phyloP scores from a whole-genome alignment of 2,113 vertebrate species.

The Phalacrocorax brasilianus region DNA sequence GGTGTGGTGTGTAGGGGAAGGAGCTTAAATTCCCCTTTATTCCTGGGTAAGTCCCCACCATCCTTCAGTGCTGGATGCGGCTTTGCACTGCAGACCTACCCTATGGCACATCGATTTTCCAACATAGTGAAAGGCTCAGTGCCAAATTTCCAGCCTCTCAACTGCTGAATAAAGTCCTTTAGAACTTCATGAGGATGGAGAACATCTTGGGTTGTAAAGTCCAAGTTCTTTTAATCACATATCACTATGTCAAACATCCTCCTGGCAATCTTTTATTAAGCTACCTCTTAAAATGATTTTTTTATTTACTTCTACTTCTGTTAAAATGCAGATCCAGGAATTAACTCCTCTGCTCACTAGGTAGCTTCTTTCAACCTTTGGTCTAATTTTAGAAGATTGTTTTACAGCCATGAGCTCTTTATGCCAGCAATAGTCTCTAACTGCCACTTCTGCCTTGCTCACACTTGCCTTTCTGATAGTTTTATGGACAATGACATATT shows the following conservation, averaged over 20 bases:
- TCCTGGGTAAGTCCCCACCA: background rate
- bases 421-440: background rate
- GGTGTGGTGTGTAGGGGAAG: background rate
- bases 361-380: background rate
- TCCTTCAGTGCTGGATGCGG: background rate
- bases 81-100: background rate
- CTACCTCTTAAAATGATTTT: background rate
- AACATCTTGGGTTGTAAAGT: background rate
- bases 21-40: background rate
- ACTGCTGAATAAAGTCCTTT: background rate
- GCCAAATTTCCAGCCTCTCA: background rate
- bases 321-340: background rate
- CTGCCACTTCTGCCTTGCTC: background rate
- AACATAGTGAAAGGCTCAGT: background rate
- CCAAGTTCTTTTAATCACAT: background rate
- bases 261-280: background rate
- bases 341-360: background rate
- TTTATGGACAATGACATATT: background rate
- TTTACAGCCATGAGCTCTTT: background rate
- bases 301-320: background rate
- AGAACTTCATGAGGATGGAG: background rate
- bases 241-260: rapidly evolving
- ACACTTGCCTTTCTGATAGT: background rate
- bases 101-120: background rate
- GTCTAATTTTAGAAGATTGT: background rate